These are phyloP conservation scores for Tenthredo notha DNA, from an alignment of 2,888 invertebrate genomes.

Conservation along the genomic window DNA sequence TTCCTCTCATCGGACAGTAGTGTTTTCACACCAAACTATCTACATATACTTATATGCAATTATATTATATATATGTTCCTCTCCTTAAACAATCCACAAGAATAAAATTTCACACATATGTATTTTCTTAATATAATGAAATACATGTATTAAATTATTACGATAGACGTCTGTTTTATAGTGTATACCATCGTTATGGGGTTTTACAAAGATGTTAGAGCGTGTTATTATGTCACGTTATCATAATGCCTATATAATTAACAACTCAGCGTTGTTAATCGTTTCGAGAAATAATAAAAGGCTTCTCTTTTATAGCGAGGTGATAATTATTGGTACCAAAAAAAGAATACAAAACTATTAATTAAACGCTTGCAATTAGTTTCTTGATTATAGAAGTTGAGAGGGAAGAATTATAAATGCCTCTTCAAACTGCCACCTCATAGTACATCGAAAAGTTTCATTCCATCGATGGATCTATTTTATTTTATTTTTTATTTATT, in stretches of 20 bases:
- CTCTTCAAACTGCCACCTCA: background rate
- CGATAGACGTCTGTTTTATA: no score
- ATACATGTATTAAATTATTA: no score
- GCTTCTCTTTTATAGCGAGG: background rate
- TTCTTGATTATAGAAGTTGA: background rate
- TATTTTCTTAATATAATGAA: no score
- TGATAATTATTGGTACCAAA: background rate
- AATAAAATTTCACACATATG: background rate
- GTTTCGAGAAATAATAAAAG: conserved; percentile 1
- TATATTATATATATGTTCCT: background rate
- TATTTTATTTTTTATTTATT: background rate
- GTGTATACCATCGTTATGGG: background rate
- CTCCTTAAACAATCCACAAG: no score
- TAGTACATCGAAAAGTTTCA: background rate
- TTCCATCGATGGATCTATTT: background rate
- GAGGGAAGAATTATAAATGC: background rate
- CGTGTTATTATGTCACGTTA: background rate
- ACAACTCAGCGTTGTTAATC: background rate
- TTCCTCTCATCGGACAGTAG: conserved; percentile 55
- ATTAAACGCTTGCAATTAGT: no score
- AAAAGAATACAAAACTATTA: background rate
- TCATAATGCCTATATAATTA: background rate
- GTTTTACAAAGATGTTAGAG: background rate
- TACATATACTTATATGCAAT: conserved; percentile 3
- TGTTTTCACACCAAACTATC: conserved; percentile 23